These are phyloP conservation scores for Diplolepis rosae DNA, from an alignment of 2,888 invertebrate species.

Conservation along the genomic window DNA sequence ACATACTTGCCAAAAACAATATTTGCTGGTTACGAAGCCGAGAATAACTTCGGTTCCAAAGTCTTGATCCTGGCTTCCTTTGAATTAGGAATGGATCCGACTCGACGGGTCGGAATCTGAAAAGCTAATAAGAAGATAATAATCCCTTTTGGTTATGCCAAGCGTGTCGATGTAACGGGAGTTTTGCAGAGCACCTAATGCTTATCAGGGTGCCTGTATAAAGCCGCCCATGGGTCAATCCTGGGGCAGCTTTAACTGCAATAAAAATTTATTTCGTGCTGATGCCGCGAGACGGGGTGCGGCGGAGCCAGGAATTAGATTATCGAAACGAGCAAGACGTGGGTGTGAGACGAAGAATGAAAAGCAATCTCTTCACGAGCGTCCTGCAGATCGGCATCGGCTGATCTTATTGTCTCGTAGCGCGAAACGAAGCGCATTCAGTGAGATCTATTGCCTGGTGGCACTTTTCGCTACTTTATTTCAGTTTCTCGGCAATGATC, in stretches of 20 bases:
- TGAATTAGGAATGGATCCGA: conserved; percentile 24
- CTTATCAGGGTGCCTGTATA: conserved; percentile 30
- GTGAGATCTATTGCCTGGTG: conserved; percentile 62
- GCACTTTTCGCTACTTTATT: conserved; percentile 64
- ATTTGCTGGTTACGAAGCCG: conserved; percentile 18
- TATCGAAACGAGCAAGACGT: conserved; percentile 52
- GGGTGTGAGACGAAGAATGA: conserved; percentile 42
- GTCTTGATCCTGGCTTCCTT: conserved; percentile 10
- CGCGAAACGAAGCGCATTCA: conserved; percentile 61
- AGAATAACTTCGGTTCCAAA: not conserved
- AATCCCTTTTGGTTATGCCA: conserved; percentile 39
- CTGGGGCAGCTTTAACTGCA: conserved; percentile 53
- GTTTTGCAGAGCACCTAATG: conserved; percentile 29
- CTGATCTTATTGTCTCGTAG: conserved; percentile 63
- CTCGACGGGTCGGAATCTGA: conserved; percentile 37
- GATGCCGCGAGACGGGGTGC: not conserved
- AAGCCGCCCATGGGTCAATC: conserved; percentile 47
- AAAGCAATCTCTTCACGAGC: conserved; percentile 60
- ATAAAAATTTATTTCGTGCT: conserved; percentile 60
- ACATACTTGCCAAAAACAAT: conserved; percentile 29
- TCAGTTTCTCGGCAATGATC: conserved; percentile 66
- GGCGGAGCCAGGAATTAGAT: conserved; percentile 57
- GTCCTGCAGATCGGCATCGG: conserved; percentile 56
- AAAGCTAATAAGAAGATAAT: conserved; percentile 48
- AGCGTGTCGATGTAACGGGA: conserved; percentile 42